A percentile compares a stretch with the other conserved stretches of the same genome.
Conservation (phyloP, 2,113 vertebrate species). For the Crotalus viridis region DNA sequence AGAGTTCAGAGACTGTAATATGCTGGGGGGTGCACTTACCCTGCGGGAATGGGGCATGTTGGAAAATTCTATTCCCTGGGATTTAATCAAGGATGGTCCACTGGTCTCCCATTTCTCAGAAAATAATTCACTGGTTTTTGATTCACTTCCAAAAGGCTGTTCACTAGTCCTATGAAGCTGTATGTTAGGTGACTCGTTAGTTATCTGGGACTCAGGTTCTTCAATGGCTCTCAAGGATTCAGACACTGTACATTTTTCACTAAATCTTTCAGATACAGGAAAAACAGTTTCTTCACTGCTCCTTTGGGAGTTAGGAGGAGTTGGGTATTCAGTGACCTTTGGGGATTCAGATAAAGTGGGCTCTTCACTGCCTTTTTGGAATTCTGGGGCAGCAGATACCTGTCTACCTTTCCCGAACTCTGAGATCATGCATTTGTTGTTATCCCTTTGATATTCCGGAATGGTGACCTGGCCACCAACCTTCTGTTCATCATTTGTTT, state of each 20-base stretch:
- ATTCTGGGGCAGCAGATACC: neutral
- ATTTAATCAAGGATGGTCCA: neutral
- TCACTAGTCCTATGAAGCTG: neutral
- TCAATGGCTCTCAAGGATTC: neutral
- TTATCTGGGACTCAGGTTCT: neutral
- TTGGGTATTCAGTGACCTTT: neutral
- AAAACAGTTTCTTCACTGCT: neutral
- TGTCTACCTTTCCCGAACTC: neutral
- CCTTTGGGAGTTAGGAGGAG: neutral
- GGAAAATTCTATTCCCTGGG: neutral
- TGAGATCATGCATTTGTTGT: rapidly evolving
- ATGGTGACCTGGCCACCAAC: neutral
- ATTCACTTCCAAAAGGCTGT: neutral
- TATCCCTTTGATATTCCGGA: neutral
- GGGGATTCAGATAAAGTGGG: neutral
- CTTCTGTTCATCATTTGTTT: neutral
- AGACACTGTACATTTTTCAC: neutral
- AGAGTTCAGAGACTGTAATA: neutral
- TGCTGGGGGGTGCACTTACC: neutral
- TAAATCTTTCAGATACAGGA: neutral
- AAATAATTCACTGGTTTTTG: neutral
- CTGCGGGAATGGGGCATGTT: neutral
- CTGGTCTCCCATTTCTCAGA: neutral
- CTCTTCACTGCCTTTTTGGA: neutral
- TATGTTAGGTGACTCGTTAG: neutral